Evolutionary conservation across 2,888 invertebrate species (phyloP), one percentile per base, ranked within the genome.

Genomic region (Lycia hirtaria): DNA sequence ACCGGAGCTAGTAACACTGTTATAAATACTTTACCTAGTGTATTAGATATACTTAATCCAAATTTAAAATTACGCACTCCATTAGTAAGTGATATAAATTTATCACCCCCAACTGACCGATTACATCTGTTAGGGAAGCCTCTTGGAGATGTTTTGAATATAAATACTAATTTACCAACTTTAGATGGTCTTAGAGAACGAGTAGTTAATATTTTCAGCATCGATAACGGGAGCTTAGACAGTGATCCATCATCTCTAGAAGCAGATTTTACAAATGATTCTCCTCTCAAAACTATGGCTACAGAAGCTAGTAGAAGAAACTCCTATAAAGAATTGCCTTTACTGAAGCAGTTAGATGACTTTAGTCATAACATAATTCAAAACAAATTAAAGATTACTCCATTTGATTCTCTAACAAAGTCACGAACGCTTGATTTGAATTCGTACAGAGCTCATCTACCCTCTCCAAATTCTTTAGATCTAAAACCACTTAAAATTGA

Each of bases 1-100:
- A 67, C 67, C 1, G 75, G 78, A 64, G 80, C 83, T 2, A 88
- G 86, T 68, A 75, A 80, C 54, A 62, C 76, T 12, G 35, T 76
- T 35, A 53, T 67, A 12, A 73, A 68, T 35, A 67, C 56, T 44
- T 28, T 72, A 43, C 59, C 72, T 40, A 28, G 60, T 19, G 12
- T 58, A 43, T 38, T 63, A 50, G 49, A 64, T 50, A 44, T 64
- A 4, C 51, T 66, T 0, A 53, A 60, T 24, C 32, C 43, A 1
- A 49, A 49, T 32, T 48, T 45, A 14, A 53, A 51, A 17, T 41
- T 57, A 3, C 53, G 37, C n/a, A 30, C 60, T 15, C 53, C 57
- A 33, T 7, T 64, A 3, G 32, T 57, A 32, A 48, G 54, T 3
- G 41, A 55, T 20, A 47, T 57, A 6, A 35, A 30, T 15, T 37